These are phyloP conservation scores for Auanema freiburgensis DNA, from an alignment of 2,888 invertebrate genomes.

Conservation along the genomic window DNA sequence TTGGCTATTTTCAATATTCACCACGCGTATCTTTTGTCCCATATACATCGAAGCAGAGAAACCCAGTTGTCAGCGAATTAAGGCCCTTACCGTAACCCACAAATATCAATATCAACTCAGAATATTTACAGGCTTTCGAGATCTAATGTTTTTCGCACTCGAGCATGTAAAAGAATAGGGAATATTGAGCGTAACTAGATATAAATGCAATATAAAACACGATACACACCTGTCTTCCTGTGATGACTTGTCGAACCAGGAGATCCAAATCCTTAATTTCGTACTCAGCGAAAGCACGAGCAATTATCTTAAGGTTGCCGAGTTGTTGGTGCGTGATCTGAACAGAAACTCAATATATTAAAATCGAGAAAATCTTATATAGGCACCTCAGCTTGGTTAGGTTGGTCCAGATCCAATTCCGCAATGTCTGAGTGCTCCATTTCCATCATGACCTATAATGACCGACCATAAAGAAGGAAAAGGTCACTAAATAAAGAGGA, in stretches of 20 bases:
- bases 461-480: background rate
- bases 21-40: no score
- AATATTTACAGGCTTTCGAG: no score
- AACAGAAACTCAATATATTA: conserved; percentile 10
- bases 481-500: background rate
- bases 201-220: background rate
- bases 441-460: conserved; percentile 46
- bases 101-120: no score
- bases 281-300: conserved; percentile 21
- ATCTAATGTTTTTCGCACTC: no score
- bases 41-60: no score
- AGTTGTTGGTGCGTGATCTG: conserved; percentile 45
- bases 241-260: conserved; percentile 46
- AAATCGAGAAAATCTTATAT: no score
- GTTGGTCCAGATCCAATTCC: conserved; percentile 44
- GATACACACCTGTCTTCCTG: conserved; percentile 54
- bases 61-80: no score
- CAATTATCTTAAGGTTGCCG: conserved; percentile 45
- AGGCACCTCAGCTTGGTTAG: conserved; percentile 36
- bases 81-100: no score
- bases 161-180: no score
- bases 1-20: no score
- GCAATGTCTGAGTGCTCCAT: conserved; percentile 44
- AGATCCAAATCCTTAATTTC: conserved; percentile 31
- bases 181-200: no score